Conservation (phyloP, 2,797 vertebrate genomes). For the Carcharodon carcharias region DNA sequence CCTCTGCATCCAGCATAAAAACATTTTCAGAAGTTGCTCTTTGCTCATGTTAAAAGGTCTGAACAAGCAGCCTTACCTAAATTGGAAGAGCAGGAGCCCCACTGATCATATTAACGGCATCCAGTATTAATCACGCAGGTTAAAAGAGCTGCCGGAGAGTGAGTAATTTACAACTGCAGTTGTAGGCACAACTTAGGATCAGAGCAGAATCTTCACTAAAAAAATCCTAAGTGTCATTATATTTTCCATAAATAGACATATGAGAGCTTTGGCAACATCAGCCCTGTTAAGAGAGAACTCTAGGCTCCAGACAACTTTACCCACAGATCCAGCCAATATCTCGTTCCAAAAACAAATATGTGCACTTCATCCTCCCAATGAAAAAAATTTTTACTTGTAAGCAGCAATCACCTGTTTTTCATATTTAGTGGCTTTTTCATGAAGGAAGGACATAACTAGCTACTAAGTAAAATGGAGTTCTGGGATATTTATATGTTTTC, state of each 20-base stretch:
- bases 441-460: background rate
- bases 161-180: background rate
- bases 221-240: background rate
- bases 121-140: background rate
- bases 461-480: background rate
- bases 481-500: background rate
- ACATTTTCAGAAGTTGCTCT: background rate
- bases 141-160: background rate
- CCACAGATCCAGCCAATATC: background rate
- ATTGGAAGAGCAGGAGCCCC: slow-evolving; percentile 17
- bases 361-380: background rate
- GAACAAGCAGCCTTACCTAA: background rate
- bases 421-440: background rate
- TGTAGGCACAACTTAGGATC: background rate
- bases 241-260: slow-evolving; percentile 37
- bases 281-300: background rate
- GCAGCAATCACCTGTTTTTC: background rate
- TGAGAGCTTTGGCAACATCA: background rate
- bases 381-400: background rate
- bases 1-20: background rate
- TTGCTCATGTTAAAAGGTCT: background rate
- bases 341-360: background rate
- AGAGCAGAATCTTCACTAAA: background rate
- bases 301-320: background rate
- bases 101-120: background rate